These are phyloP conservation scores for Pheosia gnoma DNA, from an alignment of 2,888 invertebrate genomes.

Conservation along the genomic window DNA sequence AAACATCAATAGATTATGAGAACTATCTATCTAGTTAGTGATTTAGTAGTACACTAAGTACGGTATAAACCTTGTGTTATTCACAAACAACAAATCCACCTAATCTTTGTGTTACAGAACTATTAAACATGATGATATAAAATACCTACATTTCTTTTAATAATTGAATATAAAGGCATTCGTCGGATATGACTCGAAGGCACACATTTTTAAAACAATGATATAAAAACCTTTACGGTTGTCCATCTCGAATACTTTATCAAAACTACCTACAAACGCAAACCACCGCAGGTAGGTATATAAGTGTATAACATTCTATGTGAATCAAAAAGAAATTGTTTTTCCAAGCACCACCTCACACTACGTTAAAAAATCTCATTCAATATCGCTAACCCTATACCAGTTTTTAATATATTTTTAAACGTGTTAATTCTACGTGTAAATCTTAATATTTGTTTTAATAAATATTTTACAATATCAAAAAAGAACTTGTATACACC, in stretches of 20 bases:
- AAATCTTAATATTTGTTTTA: conserved; percentile 49
- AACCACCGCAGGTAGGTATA: conserved; percentile 24
- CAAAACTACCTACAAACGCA: conserved; percentile 46
- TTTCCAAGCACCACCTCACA: conserved; percentile 67
- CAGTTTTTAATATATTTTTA: conserved; percentile 56
- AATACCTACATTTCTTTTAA: conserved; percentile 69
- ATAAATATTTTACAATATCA: conserved; percentile 73
- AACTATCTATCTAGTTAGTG: conserved; percentile 37
- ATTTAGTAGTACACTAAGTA: conserved; percentile 38
- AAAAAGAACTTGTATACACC: conserved; percentile 65
- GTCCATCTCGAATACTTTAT: conserved; percentile 52
- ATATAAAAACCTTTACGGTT: conserved; percentile 49
- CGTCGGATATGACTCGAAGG: conserved; percentile 81
- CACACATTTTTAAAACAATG: conserved; percentile 66
- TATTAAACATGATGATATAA: conserved; percentile 72
- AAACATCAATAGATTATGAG: conserved; percentile 37
- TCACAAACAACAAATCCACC: conserved; percentile 56
- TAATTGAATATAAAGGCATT: conserved; percentile 68
- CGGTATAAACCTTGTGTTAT: conserved; percentile 48
- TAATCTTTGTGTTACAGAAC: conserved; percentile 56
- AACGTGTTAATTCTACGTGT: conserved; percentile 62
- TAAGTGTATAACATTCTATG: conserved; percentile 37
- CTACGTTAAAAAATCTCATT: conserved; percentile 58
- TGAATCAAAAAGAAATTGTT: conserved; percentile 49
- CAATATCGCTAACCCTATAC: conserved; percentile 67